Conservation (phyloP, 2,113 vertebrate genomes). For the Myrmophylax atrothorax region DNA sequence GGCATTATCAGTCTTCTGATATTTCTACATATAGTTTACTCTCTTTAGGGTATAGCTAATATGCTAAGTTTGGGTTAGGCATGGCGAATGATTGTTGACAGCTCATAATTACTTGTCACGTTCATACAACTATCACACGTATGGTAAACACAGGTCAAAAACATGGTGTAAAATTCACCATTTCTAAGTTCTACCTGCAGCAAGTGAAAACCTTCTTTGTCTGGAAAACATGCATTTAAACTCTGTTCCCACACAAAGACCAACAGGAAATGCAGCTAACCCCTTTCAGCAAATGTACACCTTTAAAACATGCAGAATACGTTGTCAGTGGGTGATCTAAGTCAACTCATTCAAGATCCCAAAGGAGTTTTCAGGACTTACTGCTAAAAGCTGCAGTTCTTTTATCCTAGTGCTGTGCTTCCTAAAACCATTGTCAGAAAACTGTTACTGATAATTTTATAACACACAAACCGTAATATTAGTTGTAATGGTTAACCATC, state of each 20-base stretch:
- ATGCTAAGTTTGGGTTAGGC: neutral
- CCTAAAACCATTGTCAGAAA: neutral
- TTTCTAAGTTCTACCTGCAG: neutral
- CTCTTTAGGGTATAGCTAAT: neutral
- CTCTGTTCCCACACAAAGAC: neutral
- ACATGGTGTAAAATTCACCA: neutral
- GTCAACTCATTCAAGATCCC: neutral
- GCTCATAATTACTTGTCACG: neutral
- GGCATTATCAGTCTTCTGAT: neutral
- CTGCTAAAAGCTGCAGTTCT: neutral
- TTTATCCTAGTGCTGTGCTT: neutral
- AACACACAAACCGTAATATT: neutral
- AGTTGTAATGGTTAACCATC: neutral
- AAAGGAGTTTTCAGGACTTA: neutral
- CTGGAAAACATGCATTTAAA: neutral
- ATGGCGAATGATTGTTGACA: neutral
- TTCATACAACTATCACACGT: rapidly evolving
- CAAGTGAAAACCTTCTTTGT: neutral
- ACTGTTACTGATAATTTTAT: neutral
- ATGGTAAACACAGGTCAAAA: neutral
- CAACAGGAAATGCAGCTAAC: neutral
- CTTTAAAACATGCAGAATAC: neutral
- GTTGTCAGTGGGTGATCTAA: neutral
- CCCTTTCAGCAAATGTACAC: neutral
- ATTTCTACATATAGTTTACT: neutral